Base-by-base conservation (phyloP, 2,888 invertebrate species). In the Drosophila buzzatii region DNA sequence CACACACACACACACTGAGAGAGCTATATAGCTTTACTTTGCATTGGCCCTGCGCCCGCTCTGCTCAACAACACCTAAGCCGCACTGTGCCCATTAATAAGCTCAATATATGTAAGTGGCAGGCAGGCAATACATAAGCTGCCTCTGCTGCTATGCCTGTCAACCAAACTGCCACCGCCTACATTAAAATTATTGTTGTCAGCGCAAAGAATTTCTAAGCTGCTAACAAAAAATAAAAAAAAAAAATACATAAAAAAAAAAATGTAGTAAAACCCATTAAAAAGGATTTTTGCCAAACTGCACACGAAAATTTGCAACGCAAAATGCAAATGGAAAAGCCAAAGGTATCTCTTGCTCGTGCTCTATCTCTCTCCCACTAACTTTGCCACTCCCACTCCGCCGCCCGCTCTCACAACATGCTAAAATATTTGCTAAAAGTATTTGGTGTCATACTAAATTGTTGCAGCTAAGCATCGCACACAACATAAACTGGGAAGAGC, bases 91-190 rank as follows among this genome's bases (percentile, higher is more conserved):
- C 82, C 89, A 87, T 89, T 87, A 87, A 84, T 85, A 89, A 87
- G 72, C 85, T 72, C 79, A 82, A 89, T 84, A 76, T 87, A 76
- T 84, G 73, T 71, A 76, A 79, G 82, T 89, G 85, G 52, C 77
- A 44, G 44, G 10, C 49, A 71, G 56, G 64, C 80, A 79, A 62
- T 67, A 64, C 51, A 53, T 53, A 49, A 37, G 35, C n/a, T 16
- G 39, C 39, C 16, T 2, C 39, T 14, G 18, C 51, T 16, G n/a
- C 58, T 45, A n/a, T 23, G 47, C 31, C 47, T 39, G 59, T 27
- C 39, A 18, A 3, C 37, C 81, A 42, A 39, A 45, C 27, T 23
- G 14, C 9, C 20, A 20, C 23, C 7, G 16, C 20, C 33, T 45
- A 58, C 42, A 65, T 55, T 67, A 39, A 60, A 85, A 68, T 73